These are phyloP conservation scores for Latrodectus hesperus DNA, from an alignment of 2,888 invertebrate species.

Conservation along the genomic window DNA sequence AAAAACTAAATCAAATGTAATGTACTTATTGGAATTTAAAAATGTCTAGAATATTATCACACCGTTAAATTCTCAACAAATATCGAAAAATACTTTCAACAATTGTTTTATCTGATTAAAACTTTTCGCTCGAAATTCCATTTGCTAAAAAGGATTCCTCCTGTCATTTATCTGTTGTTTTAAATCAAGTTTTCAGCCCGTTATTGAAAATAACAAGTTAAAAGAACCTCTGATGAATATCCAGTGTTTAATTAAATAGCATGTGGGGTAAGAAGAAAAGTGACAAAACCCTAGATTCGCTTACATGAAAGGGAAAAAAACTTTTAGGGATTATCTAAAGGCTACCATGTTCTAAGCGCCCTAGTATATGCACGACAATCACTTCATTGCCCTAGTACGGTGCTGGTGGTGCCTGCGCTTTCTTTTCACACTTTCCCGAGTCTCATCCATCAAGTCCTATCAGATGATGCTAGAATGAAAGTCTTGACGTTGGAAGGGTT, in stretches of 20 bases:
- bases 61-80: no score
- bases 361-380: constrained; percentile 29
- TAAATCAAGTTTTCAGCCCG: no score
- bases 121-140: no score
- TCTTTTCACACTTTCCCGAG: constrained; percentile 28
- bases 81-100: no score
- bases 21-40: no score
- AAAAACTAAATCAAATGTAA: no score
- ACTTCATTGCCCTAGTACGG: constrained; percentile 15
- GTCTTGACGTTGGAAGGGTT: constrained; percentile 1
- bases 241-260: constrained; percentile 1
- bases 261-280: background rate
- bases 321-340: constrained; percentile 17
- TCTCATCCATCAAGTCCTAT: constrained; percentile 57
- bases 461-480: constrained; percentile 30
- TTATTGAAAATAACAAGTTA: background rate
- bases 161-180: no score
- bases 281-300: background rate
- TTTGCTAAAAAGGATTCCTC: no score
- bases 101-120: no score
- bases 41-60: no score
- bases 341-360: constrained; percentile 2
- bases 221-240: background rate
- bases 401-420: background rate
- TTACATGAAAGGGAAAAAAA: background rate